Evolutionary conservation across 2,797 vertebrate genomes (phyloP).

Genomic region (Limosa lapponica): DNA sequence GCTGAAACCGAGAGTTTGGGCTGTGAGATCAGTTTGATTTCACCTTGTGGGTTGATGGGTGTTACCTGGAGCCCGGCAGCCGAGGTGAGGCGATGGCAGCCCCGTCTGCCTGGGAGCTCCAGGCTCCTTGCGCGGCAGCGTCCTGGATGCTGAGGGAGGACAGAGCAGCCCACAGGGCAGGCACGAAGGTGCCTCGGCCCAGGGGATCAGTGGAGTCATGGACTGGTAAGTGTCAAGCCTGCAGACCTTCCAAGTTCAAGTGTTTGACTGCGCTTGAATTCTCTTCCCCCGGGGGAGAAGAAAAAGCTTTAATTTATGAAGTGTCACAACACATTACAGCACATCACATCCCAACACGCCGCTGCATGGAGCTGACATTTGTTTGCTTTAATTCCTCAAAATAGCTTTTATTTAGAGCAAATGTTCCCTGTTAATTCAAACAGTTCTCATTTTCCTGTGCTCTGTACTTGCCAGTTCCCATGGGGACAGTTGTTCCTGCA

Average conservation of each 20-base stretch:
- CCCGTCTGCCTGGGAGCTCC: not conserved
- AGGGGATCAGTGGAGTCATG: constrained; percentile 7
- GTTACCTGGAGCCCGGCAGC: not conserved
- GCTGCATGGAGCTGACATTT: constrained; percentile 65
- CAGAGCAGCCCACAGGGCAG: not conserved
- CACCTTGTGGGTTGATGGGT: not conserved
- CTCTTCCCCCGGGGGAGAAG: constrained; percentile 45
- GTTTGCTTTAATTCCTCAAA: constrained; percentile 75
- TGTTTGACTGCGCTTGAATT: constrained; percentile 63
- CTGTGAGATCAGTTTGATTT: not conserved
- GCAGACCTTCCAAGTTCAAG: constrained; percentile 66
- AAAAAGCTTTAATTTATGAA: constrained; percentile 76
- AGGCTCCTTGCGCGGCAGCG: not conserved
- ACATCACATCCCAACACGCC: constrained; percentile 51
- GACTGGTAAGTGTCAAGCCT: constrained; percentile 44
- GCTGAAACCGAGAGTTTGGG: not conserved
- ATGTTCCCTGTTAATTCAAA: constrained; percentile 69
- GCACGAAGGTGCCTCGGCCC: not conserved
- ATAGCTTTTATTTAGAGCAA: constrained; percentile 76
- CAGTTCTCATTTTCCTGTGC: constrained; percentile 52
- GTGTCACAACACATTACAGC: constrained; percentile 74
- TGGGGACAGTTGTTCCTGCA: constrained; percentile 46
- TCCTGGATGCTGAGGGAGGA: not conserved
- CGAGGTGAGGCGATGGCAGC: accelerated
- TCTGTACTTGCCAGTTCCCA: constrained; percentile 42